A percentile compares a stretch with the other conserved stretches of the same genome.
Evolutionary conservation across 2,797 vertebrate species (phyloP).

Genomic region (Scleropages formosus): DNA sequence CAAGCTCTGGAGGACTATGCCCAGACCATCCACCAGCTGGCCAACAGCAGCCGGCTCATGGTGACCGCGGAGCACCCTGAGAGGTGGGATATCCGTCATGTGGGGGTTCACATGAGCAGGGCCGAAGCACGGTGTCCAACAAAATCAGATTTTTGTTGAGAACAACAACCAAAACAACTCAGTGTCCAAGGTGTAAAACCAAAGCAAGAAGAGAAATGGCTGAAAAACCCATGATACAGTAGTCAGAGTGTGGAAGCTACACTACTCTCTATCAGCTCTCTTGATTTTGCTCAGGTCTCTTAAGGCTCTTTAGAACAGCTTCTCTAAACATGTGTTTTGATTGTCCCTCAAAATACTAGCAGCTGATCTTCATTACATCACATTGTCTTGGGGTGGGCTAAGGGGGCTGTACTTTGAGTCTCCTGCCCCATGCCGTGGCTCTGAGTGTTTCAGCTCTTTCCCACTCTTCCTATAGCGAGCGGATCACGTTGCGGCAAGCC

Average conservation of each 20-base stretch:
- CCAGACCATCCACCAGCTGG: constrained; percentile 83
- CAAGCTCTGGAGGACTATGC: constrained; percentile 88
- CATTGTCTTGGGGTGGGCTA: neutral
- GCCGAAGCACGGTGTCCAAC: neutral
- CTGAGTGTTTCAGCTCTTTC: neutral
- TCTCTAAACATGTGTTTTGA: too few relatives aligned
- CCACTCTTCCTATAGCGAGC: constrained; percentile 65
- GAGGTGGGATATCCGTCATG: constrained; percentile 62
- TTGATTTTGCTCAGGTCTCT: too few relatives aligned
- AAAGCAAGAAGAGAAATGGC: neutral
- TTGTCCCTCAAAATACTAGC: too few relatives aligned
- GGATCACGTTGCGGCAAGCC: constrained; percentile 84
- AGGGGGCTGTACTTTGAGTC: neutral
- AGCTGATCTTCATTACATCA: too few relatives aligned
- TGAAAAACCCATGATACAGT: too few relatives aligned
- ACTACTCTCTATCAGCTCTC: too few relatives aligned
- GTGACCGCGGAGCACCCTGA: constrained; percentile 84
- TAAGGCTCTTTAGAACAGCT: neutral
- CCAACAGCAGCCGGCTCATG: constrained; percentile 81
- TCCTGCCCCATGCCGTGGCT: too few relatives aligned
- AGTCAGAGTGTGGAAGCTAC: too few relatives aligned
- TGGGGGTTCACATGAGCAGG: neutral
- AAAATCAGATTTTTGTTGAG: neutral
- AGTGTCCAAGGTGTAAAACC: too few relatives aligned
- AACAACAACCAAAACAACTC: too few relatives aligned